phyloP scores from a whole-genome alignment of 2,113 vertebrate genomes.

The Xenopus tropicalis region DNA sequence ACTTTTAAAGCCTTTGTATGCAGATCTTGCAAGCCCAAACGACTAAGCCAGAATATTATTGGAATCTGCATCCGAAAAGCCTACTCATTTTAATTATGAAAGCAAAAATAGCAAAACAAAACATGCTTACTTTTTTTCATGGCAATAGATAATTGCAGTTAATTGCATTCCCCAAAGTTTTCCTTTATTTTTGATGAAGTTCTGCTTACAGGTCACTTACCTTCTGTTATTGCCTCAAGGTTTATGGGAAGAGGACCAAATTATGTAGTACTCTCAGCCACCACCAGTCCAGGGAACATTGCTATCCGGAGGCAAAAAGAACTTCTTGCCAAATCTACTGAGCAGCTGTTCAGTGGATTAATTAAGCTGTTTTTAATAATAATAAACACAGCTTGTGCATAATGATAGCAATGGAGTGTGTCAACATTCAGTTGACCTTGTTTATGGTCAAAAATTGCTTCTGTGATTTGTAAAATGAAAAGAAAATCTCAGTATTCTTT shows the following conservation, averaged over 20 bases:
- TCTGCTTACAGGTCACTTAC: conserved; percentile 35
- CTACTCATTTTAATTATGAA: background rate
- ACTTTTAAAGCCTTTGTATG: background rate
- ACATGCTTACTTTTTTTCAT: background rate
- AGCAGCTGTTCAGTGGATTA: conserved; percentile 52
- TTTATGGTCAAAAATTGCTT: conserved; percentile 25
- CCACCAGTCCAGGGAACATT: conserved; percentile 35
- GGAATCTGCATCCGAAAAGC: background rate
- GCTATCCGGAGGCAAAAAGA: conserved; percentile 23
- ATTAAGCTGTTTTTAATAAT: conserved; percentile 47
- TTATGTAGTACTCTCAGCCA: conserved; percentile 31
- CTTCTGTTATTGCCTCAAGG: conserved; percentile 36
- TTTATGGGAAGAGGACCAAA: conserved; percentile 19
- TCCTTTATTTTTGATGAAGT: conserved; percentile 7
- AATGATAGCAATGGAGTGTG: conserved; percentile 42
- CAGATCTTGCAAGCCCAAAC: background rate
- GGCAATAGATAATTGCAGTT: background rate
- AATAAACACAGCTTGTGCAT: conserved; percentile 50
- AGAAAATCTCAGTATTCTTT: no score
- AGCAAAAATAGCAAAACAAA: background rate
- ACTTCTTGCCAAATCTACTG: conserved; percentile 36
- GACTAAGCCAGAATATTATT: background rate
- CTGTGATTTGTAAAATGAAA: background rate
- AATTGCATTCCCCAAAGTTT: background rate
- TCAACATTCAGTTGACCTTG: conserved; percentile 51